Evolutionary conservation across 2,888 invertebrate species (phyloP).

Genomic region (Teleiodes luculella): DNA sequence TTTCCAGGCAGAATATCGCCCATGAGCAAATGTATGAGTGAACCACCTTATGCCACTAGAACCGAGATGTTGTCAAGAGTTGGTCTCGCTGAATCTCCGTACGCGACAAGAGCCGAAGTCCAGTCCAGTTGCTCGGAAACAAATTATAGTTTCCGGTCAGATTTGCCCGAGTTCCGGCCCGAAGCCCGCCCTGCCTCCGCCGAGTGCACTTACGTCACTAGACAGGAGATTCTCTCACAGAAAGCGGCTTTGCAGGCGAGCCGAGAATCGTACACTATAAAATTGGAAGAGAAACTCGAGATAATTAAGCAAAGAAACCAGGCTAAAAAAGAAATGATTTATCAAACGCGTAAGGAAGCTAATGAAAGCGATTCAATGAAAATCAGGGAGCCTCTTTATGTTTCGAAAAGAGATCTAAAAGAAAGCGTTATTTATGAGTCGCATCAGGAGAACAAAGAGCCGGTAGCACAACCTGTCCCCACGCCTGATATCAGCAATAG

Average conservation of each 20-base stretch:
- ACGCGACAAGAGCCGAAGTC: slow-evolving; percentile 58
- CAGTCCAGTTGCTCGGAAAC: slow-evolving; percentile 70
- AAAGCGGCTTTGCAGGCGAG: slow-evolving; percentile 71
- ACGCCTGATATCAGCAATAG: slow-evolving; percentile 46
- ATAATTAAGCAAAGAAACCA: slow-evolving; percentile 75
- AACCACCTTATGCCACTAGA: slow-evolving; percentile 67
- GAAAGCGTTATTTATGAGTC: slow-evolving; percentile 75
- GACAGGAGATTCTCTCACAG: slow-evolving; percentile 72
- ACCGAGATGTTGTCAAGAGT: slow-evolving; percentile 67
- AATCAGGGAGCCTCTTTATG: slow-evolving; percentile 70
- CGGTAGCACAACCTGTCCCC: slow-evolving; percentile 34
- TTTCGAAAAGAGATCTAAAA: slow-evolving; percentile 72
- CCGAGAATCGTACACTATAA: slow-evolving; percentile 53
- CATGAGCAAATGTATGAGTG: slow-evolving; percentile 71
- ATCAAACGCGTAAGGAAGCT: slow-evolving; percentile 71
- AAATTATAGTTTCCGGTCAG: slow-evolving; percentile 49
- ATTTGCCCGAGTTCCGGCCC: slow-evolving; percentile 49
- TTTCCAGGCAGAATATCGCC: slow-evolving; percentile 62
- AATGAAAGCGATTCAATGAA: slow-evolving; percentile 67
- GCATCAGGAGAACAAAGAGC: slow-evolving; percentile 66
- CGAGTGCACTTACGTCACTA: slow-evolving; percentile 72
- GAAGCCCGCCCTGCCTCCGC: slow-evolving; percentile 64
- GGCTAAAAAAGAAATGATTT: slow-evolving; percentile 75
- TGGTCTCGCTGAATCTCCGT: slow-evolving; percentile 61
- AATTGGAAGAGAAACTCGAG: slow-evolving; percentile 70